Percentiles rank a stretch among this genome's conserved stretches.
Evolutionary conservation across 2,797 vertebrate species (phyloP).

Genomic region (Amniataba percoides): DNA sequence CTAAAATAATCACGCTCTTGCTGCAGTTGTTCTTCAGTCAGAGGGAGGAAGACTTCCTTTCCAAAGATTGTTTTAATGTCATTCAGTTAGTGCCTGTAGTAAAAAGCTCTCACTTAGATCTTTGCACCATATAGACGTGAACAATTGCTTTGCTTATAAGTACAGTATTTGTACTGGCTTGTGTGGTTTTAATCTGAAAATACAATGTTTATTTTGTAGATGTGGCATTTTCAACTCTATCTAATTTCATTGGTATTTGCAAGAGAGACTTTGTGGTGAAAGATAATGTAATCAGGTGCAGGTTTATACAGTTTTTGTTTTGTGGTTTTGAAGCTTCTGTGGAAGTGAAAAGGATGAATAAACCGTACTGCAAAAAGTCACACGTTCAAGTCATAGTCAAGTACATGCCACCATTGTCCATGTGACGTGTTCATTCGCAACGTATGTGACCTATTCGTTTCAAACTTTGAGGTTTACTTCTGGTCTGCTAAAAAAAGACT

Average conservation of each 20-base stretch:
- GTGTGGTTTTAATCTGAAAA: constrained; percentile 14
- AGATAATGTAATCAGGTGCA: constrained; percentile 11
- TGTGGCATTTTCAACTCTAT: neutral
- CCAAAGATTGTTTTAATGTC: constrained; percentile 24
- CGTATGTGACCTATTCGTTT: neutral
- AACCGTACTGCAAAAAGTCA: neutral
- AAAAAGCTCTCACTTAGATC: constrained; percentile 10
- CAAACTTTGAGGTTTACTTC: neutral
- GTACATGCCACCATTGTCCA: neutral
- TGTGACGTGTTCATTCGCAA: neutral
- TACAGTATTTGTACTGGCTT: constrained; percentile 11
- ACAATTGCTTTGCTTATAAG: neutral
- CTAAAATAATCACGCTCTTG: constrained; percentile 24
- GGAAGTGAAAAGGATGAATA: neutral
- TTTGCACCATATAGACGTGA: neutral
- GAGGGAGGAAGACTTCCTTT: neutral
- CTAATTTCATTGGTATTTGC: constrained; percentile 1
- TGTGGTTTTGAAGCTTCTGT: too few relatives aligned
- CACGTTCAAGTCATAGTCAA: too few relatives aligned
- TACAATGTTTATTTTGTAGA: constrained; percentile 2
- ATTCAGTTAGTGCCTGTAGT: neutral
- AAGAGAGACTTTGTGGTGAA: neutral
- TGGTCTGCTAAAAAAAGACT: neutral
- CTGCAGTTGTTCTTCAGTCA: neutral
- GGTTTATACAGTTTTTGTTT: neutral